Percentiles rank a stretch among this genome's conserved stretches.
phyloP scores from a whole-genome alignment of 1,140 invertebrate genomes.

The Drosophila setifemur region DNA sequence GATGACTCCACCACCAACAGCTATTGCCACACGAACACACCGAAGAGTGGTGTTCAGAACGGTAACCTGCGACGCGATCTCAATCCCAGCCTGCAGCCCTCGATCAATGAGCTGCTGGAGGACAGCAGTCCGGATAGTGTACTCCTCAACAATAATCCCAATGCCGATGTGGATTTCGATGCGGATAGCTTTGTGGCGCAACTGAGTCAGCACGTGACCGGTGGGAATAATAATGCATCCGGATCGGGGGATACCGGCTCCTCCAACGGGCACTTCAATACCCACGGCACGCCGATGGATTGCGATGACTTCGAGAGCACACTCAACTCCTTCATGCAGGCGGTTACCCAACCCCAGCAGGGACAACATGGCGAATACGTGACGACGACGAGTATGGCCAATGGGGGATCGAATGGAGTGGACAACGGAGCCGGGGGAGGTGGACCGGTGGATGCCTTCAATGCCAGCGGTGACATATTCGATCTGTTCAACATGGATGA shows the following conservation, averaged over 20 bases:
- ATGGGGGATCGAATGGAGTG: slow-evolving; percentile 9
- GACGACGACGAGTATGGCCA: slow-evolving; percentile 19
- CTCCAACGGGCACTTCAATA: slow-evolving; percentile 55
- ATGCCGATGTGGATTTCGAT: slow-evolving; percentile 67
- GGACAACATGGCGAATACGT: slow-evolving; percentile 45
- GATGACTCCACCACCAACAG: slow-evolving; percentile 65
- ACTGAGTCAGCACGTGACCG: slow-evolving; percentile 62
- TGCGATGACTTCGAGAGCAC: slow-evolving; percentile 82
- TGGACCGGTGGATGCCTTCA: slow-evolving; percentile 63
- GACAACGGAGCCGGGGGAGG: slow-evolving; percentile 15
- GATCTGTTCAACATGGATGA: slow-evolving; percentile 82
- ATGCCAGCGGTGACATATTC: slow-evolving; percentile 69
- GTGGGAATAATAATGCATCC: slow-evolving; percentile 3
- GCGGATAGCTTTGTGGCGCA: slow-evolving; percentile 76
- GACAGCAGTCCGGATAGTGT: slow-evolving; percentile 63
- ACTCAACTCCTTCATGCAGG: slow-evolving; percentile 73
- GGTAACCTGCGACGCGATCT: slow-evolving; percentile 67
- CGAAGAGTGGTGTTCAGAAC: slow-evolving; percentile 19
- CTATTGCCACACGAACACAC: slow-evolving; percentile 23
- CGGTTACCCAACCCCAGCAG: slow-evolving; percentile 52
- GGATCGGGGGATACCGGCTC: too few species aligned
- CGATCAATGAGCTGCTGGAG: slow-evolving; percentile 75
- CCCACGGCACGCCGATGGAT: slow-evolving; percentile 74
- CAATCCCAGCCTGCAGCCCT: slow-evolving; percentile 78
- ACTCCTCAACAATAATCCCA: slow-evolving; percentile 62